Evolutionary conservation across 2,888 invertebrate species (phyloP), one percentile per base, ranked within the genome.

Genomic region (Macaria liturata): DNA sequence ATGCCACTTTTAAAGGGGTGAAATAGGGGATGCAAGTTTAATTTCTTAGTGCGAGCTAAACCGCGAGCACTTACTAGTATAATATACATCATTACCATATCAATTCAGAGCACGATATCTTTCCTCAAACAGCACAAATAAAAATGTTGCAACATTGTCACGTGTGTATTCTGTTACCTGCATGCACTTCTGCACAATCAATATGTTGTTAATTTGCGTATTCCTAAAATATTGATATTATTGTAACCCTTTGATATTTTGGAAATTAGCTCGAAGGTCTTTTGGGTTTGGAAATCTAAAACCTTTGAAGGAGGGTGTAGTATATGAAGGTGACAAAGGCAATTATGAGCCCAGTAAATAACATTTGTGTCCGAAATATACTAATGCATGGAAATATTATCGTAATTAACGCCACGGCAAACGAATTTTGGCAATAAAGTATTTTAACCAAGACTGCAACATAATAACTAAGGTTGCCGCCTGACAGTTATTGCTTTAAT

Each of bases 311-410:
- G 30, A 46, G 48, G 50, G 40, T 52, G 32, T 5, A 50, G 57
- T 44, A 59, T 20, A 59, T 46, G 44, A 55, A 48, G 39, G 44
- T 31, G 39, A 58, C 49, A 46, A 55, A 48, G 39, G 44, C 32
- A 43, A 58, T 52, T 53, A 37, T 7, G 30, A 39, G 53, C 45
- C 46, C 46, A 57, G 47, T 57, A 57, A 48, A 53, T 53, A 31
- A 52, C 32, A 53, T 49, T 49, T 53, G 31, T 53, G 30, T 51
- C 47, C 46, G 58, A 59, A 56, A 44, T 57, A 58, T 42, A 46
- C 49, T 49, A 59, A 48, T 62, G 54, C 31, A 52, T 46, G 54
- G 53, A 32, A 53, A 46, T 46, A 57, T 63, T 56, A 43, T 44
- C 46, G 49, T 58, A 64, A 62, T 57, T 57, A 49, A 49, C 31